A percentile compares a stretch with the other conserved stretches of the same genome.
Evolutionary conservation across 2,113 vertebrate species (phyloP).

Genomic region (Phalacrocorax aristotelis): DNA sequence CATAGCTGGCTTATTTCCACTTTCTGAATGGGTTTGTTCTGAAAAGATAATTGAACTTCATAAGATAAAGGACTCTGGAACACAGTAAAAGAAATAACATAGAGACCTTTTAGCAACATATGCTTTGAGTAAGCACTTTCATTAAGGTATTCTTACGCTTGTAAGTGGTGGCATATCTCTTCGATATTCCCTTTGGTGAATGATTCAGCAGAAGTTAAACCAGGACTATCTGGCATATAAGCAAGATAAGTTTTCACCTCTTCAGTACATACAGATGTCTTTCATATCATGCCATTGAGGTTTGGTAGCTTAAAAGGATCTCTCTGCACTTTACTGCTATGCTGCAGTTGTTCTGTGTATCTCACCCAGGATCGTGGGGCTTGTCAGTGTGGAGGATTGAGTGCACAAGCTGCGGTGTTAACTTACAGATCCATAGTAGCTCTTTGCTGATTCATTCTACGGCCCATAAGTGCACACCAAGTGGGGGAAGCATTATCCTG

Average conservation of each 20-base stretch:
- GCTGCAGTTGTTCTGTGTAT: not conserved
- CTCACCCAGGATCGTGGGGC: not conserved
- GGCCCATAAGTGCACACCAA: not conserved
- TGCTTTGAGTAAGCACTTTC: not conserved
- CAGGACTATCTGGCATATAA: not conserved
- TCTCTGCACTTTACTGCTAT: not conserved
- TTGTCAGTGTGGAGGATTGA: not conserved
- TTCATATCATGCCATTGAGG: not conserved
- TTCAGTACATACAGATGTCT: accelerated
- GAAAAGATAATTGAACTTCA: not conserved
- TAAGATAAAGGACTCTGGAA: not conserved
- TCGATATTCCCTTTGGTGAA: not conserved
- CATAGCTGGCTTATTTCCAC: not conserved
- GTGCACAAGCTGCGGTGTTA: not conserved
- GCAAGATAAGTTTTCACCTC: not conserved
- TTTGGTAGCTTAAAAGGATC: not conserved
- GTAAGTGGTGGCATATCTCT: not conserved
- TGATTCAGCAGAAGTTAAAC: not conserved
- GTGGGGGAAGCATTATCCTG: not conserved
- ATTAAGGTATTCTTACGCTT: not conserved
- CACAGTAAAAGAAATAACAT: not conserved
- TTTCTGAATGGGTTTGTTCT: not conserved
- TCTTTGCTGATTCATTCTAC: not conserved
- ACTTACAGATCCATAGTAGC: not conserved
- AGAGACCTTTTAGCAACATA: not conserved